Evolutionary conservation across 2,113 vertebrate genomes (phyloP), one percentile per base, ranked within the genome.

Genomic region (Platichthys stellatus): DNA sequence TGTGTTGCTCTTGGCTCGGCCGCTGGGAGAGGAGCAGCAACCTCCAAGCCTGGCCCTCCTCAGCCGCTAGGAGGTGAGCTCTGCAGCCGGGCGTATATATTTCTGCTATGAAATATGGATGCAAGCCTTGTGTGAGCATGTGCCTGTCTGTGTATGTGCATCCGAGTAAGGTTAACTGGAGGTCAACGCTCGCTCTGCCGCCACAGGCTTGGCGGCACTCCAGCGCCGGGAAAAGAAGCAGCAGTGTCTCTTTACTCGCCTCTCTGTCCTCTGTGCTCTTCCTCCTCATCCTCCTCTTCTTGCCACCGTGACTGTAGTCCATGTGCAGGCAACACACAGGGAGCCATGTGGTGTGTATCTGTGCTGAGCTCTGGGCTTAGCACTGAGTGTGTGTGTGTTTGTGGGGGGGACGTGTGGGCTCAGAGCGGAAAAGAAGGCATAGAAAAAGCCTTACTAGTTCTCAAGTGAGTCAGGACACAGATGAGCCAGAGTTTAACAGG

Each of bases 21-120:
- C 3, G 43, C 14, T 62, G 64, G 72, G 78, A 57, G 87, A 86
- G 64, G 63, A 80, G 78, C 86, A 51, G 78, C 85, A 28, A 66
- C 31, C 78, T 72, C 35, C 65, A 49, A 76, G 72, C 69, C 81
- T 35, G 47, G 49, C 77, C 82, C 74, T 61, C 73, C 28, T 15
- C 59, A 69, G 76, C 79, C 83, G 74, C 79, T 85, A 76, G 74
- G 67, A 85, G 83, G 80, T 76, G 83, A 87, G 83, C 74, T 86
- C 74, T 5, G 61, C 68, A 49, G 79, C 82, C 54, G 67, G 71
- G 76, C 59, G 74, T 88, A 92, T 91, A 75, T 87, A 91, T 93
- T 90, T 89, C 90, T 88, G 86, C 85, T 83, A 84, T 93, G 92
- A 93, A 92, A 90, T 92, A 92, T 94, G 87, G 89, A 93, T 88